Percentiles rank a stretch among this genome's conserved stretches.
These are phyloP conservation scores for Numida meleagris DNA, from an alignment of 2,113 vertebrate genomes.

Conservation along the genomic window DNA sequence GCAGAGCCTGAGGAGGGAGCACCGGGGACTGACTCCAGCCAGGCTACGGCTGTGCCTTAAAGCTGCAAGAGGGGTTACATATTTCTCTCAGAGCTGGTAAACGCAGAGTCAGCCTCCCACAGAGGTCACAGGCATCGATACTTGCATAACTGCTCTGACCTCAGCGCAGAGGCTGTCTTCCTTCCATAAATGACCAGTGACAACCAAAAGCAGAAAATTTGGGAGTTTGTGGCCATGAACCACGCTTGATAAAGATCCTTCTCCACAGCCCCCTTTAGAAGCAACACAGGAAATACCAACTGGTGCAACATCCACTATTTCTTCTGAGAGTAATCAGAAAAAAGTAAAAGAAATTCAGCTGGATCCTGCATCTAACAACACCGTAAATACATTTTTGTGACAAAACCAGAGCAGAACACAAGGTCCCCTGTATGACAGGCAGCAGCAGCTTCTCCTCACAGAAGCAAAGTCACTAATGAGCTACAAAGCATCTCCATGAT, in stretches of 20 bases:
- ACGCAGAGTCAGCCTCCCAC: background rate
- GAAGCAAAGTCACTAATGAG: conserved; percentile 29
- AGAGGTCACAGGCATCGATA: background rate
- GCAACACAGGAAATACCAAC: background rate
- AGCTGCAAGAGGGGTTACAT: background rate
- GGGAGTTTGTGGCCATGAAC: background rate
- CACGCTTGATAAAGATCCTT: background rate
- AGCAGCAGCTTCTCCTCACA: background rate
- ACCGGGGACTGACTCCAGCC: background rate
- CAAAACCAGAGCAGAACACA: background rate
- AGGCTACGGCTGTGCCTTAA: background rate
- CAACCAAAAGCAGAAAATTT: background rate
- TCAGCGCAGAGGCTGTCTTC: background rate
- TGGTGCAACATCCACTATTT: background rate
- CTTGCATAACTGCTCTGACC: background rate
- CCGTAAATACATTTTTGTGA: background rate
- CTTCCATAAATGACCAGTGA: background rate
- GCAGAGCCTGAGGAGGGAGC: background rate
- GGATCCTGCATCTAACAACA: background rate
- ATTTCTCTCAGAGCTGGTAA: background rate
- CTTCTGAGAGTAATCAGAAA: background rate
- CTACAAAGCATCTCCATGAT: conserved; percentile 24
- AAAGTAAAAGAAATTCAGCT: background rate
- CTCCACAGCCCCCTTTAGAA: background rate
- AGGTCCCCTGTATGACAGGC: background rate